Conservation (phyloP, 2,113 vertebrate species). For the Castor canadensis region DNA sequence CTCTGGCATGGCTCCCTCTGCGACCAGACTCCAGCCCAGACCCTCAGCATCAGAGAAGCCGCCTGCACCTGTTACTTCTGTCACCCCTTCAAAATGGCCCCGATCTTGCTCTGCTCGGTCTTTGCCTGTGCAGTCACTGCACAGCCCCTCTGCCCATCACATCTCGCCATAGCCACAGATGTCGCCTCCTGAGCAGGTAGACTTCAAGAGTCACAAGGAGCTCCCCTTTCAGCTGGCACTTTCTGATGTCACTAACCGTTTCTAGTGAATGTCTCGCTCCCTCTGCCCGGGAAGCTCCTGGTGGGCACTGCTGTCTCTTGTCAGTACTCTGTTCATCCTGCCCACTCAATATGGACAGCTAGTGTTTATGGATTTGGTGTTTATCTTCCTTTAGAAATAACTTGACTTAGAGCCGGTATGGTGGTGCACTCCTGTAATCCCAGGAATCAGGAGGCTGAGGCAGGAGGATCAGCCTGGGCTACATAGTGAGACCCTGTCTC, state of each 20-base stretch:
- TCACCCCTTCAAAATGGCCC: not conserved
- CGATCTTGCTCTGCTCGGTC: not conserved
- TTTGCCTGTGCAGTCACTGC: not conserved
- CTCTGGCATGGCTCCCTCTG: fast-evolving
- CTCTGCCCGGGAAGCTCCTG: not conserved
- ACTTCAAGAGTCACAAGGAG: not conserved
- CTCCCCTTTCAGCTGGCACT: not conserved
- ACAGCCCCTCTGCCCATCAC: not conserved
- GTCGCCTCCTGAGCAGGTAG: not conserved
- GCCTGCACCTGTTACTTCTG: not conserved
- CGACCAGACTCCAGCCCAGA: not conserved
- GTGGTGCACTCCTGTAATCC: too few relatives aligned
- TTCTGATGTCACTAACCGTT: not conserved
- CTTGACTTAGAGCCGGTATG: not conserved
- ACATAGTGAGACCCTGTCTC: too few relatives aligned
- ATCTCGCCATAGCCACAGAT: not conserved
- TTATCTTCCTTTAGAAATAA: slow-evolving; percentile 15
- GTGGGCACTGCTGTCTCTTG: not conserved
- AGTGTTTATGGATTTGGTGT: not conserved
- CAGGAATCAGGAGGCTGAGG: too few relatives aligned
- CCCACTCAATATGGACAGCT: not conserved
- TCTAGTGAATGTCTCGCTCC: not conserved
- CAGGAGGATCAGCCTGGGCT: too few relatives aligned
- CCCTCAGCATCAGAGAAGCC: not conserved
- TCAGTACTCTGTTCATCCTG: not conserved